Conservation (phyloP, 2,888 invertebrate species). For the Electrophaes corylata region DNA sequence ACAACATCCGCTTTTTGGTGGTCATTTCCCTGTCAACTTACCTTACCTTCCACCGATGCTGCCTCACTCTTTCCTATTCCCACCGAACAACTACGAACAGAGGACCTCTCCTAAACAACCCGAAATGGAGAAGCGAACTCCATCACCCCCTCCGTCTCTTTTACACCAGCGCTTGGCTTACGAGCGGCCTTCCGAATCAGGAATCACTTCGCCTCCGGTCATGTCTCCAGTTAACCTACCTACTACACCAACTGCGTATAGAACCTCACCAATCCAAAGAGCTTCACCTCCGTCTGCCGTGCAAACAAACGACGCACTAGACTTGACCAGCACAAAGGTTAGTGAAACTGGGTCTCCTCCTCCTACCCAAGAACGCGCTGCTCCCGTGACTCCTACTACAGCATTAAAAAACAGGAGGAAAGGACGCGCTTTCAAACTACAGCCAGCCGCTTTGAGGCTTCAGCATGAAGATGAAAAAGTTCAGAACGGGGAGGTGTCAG, state of each 20-base stretch:
- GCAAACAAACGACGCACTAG: slow-evolving; percentile 77
- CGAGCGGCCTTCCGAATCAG: slow-evolving; percentile 51
- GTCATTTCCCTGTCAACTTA: slow-evolving; percentile 74
- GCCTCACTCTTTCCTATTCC: slow-evolving; percentile 77
- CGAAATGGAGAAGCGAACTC: slow-evolving; percentile 54
- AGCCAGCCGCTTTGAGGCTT: slow-evolving; percentile 80
- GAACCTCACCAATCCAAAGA: slow-evolving; percentile 49
- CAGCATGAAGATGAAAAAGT: slow-evolving; percentile 76
- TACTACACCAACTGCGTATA: slow-evolving; percentile 55
- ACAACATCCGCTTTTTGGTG: slow-evolving; percentile 71
- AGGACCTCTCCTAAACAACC: slow-evolving; percentile 60
- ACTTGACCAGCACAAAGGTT: slow-evolving; percentile 81
- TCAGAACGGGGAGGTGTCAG: slow-evolving; percentile 72
- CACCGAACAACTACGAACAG: slow-evolving; percentile 75
- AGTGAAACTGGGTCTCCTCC: slow-evolving; percentile 72
- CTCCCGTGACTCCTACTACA: slow-evolving; percentile 70
- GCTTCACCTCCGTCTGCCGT: slow-evolving; percentile 19
- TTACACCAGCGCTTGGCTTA: slow-evolving; percentile 71
- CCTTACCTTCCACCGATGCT: slow-evolving; percentile 77
- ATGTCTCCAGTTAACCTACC: slow-evolving; percentile 61
- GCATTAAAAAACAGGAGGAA: slow-evolving; percentile 89
- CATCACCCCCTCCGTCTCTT: slow-evolving; percentile 65
- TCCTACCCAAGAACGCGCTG: slow-evolving; percentile 56
- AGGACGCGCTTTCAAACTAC: slow-evolving; percentile 93
- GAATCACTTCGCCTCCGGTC: slow-evolving; percentile 51